Percentiles rank a stretch among this genome's conserved stretches.
Evolutionary conservation across 2,797 vertebrate species (phyloP).

Genomic region (Xyrichtys novacula): DNA sequence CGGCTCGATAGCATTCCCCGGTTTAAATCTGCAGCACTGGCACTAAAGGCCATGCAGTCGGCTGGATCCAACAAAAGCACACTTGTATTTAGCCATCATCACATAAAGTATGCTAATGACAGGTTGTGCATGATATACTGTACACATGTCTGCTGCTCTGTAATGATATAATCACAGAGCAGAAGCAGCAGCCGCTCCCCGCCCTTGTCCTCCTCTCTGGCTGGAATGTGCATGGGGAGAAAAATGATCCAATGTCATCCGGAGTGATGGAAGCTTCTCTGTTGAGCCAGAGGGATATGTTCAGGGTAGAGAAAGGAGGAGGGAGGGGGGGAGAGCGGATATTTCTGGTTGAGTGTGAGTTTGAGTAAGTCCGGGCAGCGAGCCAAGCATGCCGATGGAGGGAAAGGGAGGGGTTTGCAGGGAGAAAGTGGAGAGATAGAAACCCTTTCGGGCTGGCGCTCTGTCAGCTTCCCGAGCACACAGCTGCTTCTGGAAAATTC

Average conservation of each 20-base stretch:
- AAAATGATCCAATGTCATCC: slow-evolving; percentile 89
- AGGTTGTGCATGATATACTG: slow-evolving; percentile 89
- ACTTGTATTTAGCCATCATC: slow-evolving; percentile 70
- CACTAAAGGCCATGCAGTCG: slow-evolving; percentile 46
- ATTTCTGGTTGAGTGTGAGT: slow-evolving; percentile 85
- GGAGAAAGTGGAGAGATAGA: slow-evolving; percentile 70
- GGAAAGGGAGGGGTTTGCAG: slow-evolving; percentile 58
- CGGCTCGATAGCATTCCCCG: slow-evolving; percentile 36
- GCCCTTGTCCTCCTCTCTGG: slow-evolving; percentile 78
- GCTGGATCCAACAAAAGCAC: slow-evolving; percentile 62
- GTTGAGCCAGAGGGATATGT: slow-evolving; percentile 87
- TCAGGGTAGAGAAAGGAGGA: slow-evolving; percentile 67
- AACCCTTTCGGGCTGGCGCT: slow-evolving; percentile 88
- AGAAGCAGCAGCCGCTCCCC: slow-evolving; percentile 81
- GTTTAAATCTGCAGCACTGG: slow-evolving; percentile 48
- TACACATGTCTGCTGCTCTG: slow-evolving; percentile 90
- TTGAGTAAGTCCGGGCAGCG: slow-evolving; percentile 88
- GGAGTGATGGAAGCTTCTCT: slow-evolving; percentile 90
- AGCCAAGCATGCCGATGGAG: slow-evolving; percentile 88
- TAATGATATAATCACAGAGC: slow-evolving; percentile 91
- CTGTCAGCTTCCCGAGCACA: slow-evolving; percentile 87
- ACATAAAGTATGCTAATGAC: slow-evolving; percentile 88
- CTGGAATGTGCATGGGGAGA: slow-evolving; percentile 81
- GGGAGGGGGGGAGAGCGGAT: slow-evolving; percentile 72
- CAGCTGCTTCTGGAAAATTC: slow-evolving; percentile 98